These are phyloP conservation scores for Bolborhynchus lineola DNA, from an alignment of 2,113 vertebrate species.

Conservation along the genomic window DNA sequence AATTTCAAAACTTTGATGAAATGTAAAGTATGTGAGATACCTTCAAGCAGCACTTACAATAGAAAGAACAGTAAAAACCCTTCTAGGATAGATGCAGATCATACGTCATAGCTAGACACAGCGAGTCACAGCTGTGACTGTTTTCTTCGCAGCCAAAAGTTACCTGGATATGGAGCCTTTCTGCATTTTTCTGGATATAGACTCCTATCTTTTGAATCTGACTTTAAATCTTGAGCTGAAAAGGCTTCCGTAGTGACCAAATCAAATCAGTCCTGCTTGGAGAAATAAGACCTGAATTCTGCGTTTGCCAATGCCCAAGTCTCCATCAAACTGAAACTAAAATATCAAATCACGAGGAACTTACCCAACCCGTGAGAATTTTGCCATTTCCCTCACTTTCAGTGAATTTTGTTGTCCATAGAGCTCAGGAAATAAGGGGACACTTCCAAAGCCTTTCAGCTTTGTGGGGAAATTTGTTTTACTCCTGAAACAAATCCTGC, in stretches of 20 bases:
- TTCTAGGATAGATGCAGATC: not conserved
- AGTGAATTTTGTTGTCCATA: not conserved
- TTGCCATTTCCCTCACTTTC: not conserved
- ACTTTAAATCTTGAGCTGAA: not conserved
- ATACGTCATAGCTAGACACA: not conserved
- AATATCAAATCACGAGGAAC: not conserved
- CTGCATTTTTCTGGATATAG: not conserved
- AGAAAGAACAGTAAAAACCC: not conserved
- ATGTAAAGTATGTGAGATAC: not conserved
- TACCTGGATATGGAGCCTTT: not conserved
- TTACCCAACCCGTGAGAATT: not conserved
- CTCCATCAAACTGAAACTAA: not conserved
- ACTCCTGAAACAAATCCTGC: not conserved
- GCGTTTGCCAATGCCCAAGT: not conserved
- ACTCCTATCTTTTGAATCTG: not conserved
- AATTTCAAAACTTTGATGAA: not conserved
- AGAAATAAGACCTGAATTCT: not conserved
- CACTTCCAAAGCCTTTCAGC: not conserved
- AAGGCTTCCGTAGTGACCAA: not conserved
- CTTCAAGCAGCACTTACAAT: not conserved
- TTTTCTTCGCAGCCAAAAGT: not conserved
- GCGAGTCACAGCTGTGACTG: not conserved
- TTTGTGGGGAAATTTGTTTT: not conserved
- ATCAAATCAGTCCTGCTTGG: not conserved
- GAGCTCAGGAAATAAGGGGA: not conserved